Base-by-base conservation (phyloP, 2,797 vertebrate genomes). In the Cottoperca gobio region DNA sequence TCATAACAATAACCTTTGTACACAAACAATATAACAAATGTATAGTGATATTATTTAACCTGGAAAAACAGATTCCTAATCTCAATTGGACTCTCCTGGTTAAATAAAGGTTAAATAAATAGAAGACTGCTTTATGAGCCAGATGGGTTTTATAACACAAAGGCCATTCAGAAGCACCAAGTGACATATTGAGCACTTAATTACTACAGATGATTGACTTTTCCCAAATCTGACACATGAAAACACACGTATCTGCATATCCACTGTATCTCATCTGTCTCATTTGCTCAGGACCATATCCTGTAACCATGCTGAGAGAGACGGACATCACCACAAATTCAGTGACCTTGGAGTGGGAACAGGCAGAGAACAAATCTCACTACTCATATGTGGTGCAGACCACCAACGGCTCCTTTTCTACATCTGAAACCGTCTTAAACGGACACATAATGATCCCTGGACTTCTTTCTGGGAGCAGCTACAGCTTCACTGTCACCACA, bases 401-500 rank as follows among this genome's bases (percentile, higher is more conserved):
- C 37, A 64, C 4, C n/a, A 60, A 79, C 14, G 24, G 16, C 39
- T 76, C 54, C 2, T 0, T 0, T 16, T 0, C 0, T 31, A 0
- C 0, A 4, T 3, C 10, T 5, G 0, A 5, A 6, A 2, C 0
- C 5, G 58, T 55, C 24, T 13, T 0, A 0, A 26, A 8, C 3
- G 76, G 23, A 70, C 2, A 6, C 4, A 2, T 0, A 42, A 79
- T 7, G 5, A 35, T 88, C 52, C 4, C 0, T 19, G 65, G 19
- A n/a, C 91, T 95, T 49, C 26, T 11, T 33, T 92, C 93, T 13
- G 94, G 93, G 21, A 91, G 28, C 59, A 86, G 68, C 60, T 93
- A 93, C 90, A 92, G 14, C 62, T 93, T 94, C 78, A 93, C 57
- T 31, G 90, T 95, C 60, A 86, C 54, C 5, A 87, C 93, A 14